Evolutionary conservation across 2,888 invertebrate species (phyloP), one percentile per base, ranked within the genome.

Genomic region (Falcaria lacertinaria): DNA sequence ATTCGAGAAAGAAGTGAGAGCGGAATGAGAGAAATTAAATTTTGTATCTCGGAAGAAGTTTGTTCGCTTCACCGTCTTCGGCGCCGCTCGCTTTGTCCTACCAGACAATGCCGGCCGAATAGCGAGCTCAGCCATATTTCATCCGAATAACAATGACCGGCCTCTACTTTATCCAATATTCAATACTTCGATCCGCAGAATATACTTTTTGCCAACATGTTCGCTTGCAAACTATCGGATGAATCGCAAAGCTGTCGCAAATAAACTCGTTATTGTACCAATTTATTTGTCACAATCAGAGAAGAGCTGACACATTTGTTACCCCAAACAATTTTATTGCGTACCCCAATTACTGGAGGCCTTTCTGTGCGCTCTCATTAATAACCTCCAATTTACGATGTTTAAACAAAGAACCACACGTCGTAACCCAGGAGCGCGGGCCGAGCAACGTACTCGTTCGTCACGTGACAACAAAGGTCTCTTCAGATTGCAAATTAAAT

Each of bases 11-110:
- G 75, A 71, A 74, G 69, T 69, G 69, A 68, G 68, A 70, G 70
- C 67, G 64, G 73, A 83, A 74, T 79, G 74, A 74, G 71, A 77
- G 69, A 81, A 84, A 84, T 83, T 82, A 74, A 80, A 79, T 80
- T 80, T 76, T 75, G 74, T 77, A 73, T 76, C 75, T 71, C 61
- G 57, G 64, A 69, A 74, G 70, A 72, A 76, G 74, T 75, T 75
- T 58, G 65, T 56, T 64, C 59, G 65, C 57, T 64, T 50, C 54
- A 57, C 55, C 60, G 67, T 54, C 28, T 28, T 28, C 57, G 64
- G 60, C 70, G 62, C 60, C 65, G 60, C 50, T 60, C 63, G 64
- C 74, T 78, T 82, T 80, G 74, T 78, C 61, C 61, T 60, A 50
- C 52, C 78, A 76, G 68, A 85, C 84, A 82, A 84, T 80, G 60